Evolutionary conservation across 2,113 vertebrate genomes (phyloP).

Genomic region (Clinocottus analis): DNA sequence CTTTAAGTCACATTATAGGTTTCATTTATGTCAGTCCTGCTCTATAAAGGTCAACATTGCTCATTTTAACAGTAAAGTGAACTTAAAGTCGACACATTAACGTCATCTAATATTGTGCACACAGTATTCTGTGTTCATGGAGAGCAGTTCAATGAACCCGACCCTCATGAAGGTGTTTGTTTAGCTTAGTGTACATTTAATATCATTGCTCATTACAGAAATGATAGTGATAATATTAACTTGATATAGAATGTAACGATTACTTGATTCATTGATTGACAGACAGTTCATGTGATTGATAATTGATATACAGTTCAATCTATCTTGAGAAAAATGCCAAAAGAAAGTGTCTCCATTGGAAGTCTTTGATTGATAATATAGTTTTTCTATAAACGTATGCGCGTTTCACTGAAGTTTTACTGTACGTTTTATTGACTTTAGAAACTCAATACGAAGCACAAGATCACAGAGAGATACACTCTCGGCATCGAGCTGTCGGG

Average conservation of each 20-base stretch:
- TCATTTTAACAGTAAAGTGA: background rate
- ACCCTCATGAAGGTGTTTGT: background rate
- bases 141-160: background rate
- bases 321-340: background rate
- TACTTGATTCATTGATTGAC: background rate
- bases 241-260: background rate
- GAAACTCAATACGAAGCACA: conserved; percentile 10
- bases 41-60: background rate
- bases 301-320: background rate
- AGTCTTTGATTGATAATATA: too few species aligned
- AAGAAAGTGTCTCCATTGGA: too few species aligned
- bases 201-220: background rate
- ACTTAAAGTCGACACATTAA: background rate
- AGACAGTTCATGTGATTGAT: background rate
- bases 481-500: conserved; percentile 14
- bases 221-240: background rate
- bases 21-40: background rate
- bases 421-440: conserved; percentile 5
- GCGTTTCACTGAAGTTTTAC: background rate
- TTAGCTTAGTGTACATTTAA: background rate
- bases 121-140: background rate
- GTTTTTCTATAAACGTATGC: background rate
- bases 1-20: background rate
- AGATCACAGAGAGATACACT: background rate
- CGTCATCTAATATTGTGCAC: background rate